Base-by-base conservation (phyloP, 1,140 invertebrate species). In the Drosophila cardini region DNA sequence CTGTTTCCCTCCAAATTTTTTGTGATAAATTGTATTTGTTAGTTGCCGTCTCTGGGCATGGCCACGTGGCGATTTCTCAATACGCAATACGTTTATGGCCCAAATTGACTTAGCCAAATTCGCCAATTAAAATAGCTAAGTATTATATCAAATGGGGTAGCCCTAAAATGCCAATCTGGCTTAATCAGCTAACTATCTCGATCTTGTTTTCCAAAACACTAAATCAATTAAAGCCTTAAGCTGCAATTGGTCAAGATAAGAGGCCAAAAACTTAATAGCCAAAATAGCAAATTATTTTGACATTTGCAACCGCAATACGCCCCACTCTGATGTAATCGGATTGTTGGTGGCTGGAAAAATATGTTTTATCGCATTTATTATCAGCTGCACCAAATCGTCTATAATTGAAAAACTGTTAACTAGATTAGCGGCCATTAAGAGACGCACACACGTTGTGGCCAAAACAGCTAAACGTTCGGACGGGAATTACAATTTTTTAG, bases 301-400 rank as follows among this genome's bases (percentile, higher is more conserved):
- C 83, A 86, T 87, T 83, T 86, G 83, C 83, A 89, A 76, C 83
- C 83, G 83, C 86, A 86, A 86, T 86, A 86, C 83, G 83, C 83
- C 79, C 83, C 73, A 34, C 76, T 72, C 72, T 86, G 83, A 87
- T 86, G 83, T 82, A 21, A 38, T 16, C 38, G 58, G 63, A 52
- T 40, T 77, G 78, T 64, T 65, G 69, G 58, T 83, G 77, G 36
- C 53, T 45, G 21, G 36, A 86, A 86, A 86, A 86, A 86, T 86
- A 83, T 86, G 83, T 86, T 89, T 89, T 89, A 89, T 89, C 84
- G 85, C 80, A 89, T 89, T 89, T 84, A 90, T 84, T 89, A 89
- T 89, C 84, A 89, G 84, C 75, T 64, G 60, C 80, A 80, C 73
- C 64, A 90, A 89, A 89, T 89, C 84, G 80, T 78, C 74, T 89